Evolutionary conservation across 2,113 vertebrate species (phyloP).

Genomic region (Rana temporaria): DNA sequence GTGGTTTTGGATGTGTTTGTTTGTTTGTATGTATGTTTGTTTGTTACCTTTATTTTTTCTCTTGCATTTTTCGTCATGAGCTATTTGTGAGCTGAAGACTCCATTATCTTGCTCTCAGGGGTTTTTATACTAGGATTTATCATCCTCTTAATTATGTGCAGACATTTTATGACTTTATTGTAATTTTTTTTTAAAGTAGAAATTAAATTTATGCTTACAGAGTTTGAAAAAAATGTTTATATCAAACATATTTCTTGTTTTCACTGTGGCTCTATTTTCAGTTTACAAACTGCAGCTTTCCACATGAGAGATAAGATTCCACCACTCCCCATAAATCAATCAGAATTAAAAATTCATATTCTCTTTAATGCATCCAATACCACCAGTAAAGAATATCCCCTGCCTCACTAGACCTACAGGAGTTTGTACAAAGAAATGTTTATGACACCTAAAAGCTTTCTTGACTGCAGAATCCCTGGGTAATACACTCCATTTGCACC

Average conservation of each 20-base stretch:
- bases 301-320: conserved; percentile 43
- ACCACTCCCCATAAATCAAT: conserved; percentile 43
- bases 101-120: background rate
- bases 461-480: conserved; percentile 44
- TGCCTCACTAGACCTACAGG: conserved; percentile 24
- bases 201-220: conserved; percentile 11
- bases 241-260: background rate
- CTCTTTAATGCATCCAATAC: conserved; percentile 51
- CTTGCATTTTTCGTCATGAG: background rate
- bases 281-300: conserved; percentile 15
- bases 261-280: conserved; percentile 20
- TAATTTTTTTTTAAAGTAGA: conserved; percentile 2
- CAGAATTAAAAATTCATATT: conserved; percentile 56
- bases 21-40: background rate
- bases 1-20: conserved; percentile 23
- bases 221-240: conserved; percentile 13
- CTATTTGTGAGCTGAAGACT: background rate
- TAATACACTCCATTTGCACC: conserved; percentile 56
- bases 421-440: conserved; percentile 52
- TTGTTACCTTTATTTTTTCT: background rate
- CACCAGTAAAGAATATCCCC: conserved; percentile 44
- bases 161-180: background rate
- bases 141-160: conserved; percentile 8
- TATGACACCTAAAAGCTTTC: conserved; percentile 56
- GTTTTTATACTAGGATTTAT: conserved; percentile 23